These are phyloP conservation scores for Craniophora ligustri DNA, from an alignment of 2,888 invertebrate genomes.

Conservation along the genomic window DNA sequence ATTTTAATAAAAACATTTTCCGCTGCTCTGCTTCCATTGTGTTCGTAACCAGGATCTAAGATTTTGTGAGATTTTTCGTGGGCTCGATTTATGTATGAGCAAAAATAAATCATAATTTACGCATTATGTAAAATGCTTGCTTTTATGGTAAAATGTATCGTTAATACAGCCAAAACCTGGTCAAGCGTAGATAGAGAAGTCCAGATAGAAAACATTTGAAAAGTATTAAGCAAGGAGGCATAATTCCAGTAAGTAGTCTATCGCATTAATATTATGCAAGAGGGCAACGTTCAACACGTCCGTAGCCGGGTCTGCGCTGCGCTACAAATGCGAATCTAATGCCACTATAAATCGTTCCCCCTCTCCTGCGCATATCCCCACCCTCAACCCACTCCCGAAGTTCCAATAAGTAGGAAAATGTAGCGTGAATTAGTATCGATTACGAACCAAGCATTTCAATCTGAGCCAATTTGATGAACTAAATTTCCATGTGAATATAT, in stretches of 20 bases:
- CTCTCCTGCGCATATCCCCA: slow-evolving; percentile 67
- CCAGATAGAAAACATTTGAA: slow-evolving; percentile 7
- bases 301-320: slow-evolving; percentile 51
- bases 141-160: too few species aligned
- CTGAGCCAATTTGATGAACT: slow-evolving; percentile 60
- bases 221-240: slow-evolving; percentile 26
- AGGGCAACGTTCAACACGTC: slow-evolving; percentile 60
- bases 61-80: slow-evolving; percentile 37
- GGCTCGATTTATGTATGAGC: background rate
- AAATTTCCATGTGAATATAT: slow-evolving; percentile 57
- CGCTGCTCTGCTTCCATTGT: slow-evolving; percentile 55
- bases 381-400: slow-evolving; percentile 53
- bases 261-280: slow-evolving; percentile 60
- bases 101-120: background rate
- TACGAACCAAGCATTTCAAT: slow-evolving; percentile 75
- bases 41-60: slow-evolving; percentile 24
- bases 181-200: too few species aligned
- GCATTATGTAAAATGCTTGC: rapidly evolving
- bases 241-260: slow-evolving; percentile 50
- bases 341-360: slow-evolving; percentile 78
- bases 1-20: slow-evolving; percentile 71
- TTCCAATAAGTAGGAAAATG: slow-evolving; percentile 70
- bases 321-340: slow-evolving; percentile 82
- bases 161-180: too few species aligned
- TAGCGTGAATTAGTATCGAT: slow-evolving; percentile 82